phyloP scores from a whole-genome alignment of 1,140 invertebrate genomes.

The Sycophaga agraensis region DNA sequence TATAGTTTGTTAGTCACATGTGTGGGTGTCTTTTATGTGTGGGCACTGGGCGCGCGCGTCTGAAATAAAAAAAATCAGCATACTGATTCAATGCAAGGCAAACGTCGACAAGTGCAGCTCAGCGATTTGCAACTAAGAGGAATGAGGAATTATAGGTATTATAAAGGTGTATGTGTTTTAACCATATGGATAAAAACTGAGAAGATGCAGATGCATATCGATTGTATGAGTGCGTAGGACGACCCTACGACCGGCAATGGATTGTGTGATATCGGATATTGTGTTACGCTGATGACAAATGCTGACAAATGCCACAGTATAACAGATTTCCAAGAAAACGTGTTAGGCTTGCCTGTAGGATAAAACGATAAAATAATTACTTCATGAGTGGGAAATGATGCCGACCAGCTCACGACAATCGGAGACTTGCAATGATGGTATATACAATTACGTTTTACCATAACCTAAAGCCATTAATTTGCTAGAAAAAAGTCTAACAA shows the following conservation, averaged over 20 bases:
- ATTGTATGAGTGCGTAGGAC: not conserved
- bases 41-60: no score
- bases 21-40: no score
- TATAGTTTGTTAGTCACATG: no score
- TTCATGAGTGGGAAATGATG: conserved; percentile 52
- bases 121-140: no score
- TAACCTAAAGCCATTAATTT: conserved; percentile 5
- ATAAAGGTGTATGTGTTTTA: no score
- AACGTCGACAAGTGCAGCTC: no score
- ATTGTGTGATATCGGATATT: not conserved
- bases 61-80: no score
- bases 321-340: not conserved
- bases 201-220: not conserved
- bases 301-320: conserved; percentile 7
- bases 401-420: conserved; percentile 49
- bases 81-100: no score
- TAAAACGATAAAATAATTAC: not conserved
- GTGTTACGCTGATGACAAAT: not conserved
- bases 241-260: not conserved
- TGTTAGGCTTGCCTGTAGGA: not conserved
- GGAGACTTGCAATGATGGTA: conserved; percentile 49
- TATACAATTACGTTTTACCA: conserved; percentile 31
- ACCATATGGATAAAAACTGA: no score
- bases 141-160: no score
- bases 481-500: no score